Base-by-base conservation (phyloP, 1,140 invertebrate species). In the Pararge aegeria region DNA sequence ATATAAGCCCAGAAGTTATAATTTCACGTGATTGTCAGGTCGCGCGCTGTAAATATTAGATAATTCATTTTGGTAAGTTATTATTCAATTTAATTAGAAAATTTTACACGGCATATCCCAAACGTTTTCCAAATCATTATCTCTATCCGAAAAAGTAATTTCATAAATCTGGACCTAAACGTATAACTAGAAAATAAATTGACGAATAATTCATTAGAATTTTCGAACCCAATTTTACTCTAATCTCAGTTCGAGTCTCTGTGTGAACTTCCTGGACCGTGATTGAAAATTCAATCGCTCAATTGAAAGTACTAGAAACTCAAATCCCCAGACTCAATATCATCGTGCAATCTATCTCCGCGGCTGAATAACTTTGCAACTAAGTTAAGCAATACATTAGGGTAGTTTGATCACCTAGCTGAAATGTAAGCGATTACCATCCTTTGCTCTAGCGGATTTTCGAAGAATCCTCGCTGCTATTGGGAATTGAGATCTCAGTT, bases 321-420 rank as follows among this genome's bases (percentile, higher is more conserved):
- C 13, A 16, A 40, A 40, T 40, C 38, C 38, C 38, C 38, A 5
- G 38, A 40, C 38, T 18, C 38, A 40, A 40, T 40, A 40, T 40
- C 38, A 40, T 40, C 38, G 5, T 40, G 38, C 13, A 40, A 40
- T 40, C 38, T 40, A 40, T 16, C 38, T 40, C 13, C 38, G 38
- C 38, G 13, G 5, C 38, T 40, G 38, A 40, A 40, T 40, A 40
- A 40, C 38, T 40, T 40, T 15, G 38, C 13, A 10, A 40, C 38
- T 40, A 40, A 40, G 38, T 40, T 40, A 0, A 40, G 38, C 38
- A 40, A 40, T 40, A 40, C 16, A 40, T 40, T 40, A 40, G 38
- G 13, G 13, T 40, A 40, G 15, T 40, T 40, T 40, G 12, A 40
- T 40, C 13, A 40, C 38, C 38, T 40, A 40, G 38, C 16, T 18